phyloP scores from a whole-genome alignment of 2,888 invertebrate genomes.

The Zhengitettix transpicula region DNA sequence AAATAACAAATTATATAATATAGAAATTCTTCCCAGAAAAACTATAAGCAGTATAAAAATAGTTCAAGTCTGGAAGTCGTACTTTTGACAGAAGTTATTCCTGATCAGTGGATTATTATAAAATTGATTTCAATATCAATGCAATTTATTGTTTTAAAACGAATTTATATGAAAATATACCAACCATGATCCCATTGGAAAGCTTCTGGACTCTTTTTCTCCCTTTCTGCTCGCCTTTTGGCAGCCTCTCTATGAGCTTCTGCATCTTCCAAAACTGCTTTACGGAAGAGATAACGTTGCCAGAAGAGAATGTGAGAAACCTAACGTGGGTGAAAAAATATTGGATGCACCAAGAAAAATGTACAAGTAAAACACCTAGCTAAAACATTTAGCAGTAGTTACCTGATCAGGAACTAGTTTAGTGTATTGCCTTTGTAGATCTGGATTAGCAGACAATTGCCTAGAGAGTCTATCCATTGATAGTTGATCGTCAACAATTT shows the following conservation, averaged over 20 bases:
- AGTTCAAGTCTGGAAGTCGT: too few species aligned
- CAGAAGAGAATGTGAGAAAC: constrained; percentile 62
- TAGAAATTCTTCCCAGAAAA: too few species aligned
- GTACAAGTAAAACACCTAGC: background rate
- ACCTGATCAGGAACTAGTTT: constrained; percentile 48
- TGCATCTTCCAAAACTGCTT: constrained; percentile 58
- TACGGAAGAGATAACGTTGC: constrained; percentile 68
- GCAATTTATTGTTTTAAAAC: background rate
- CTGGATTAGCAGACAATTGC: constrained; percentile 39
- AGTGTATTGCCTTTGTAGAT: constrained; percentile 41
- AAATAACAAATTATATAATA: too few species aligned
- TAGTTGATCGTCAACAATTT: constrained; percentile 32
- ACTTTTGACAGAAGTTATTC: too few species aligned
- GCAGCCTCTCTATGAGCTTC: constrained; percentile 48
- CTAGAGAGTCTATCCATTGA: constrained; percentile 40
- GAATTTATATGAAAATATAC: background rate
- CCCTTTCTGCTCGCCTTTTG: constrained; percentile 32
- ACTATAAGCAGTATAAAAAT: too few species aligned
- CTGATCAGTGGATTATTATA: background rate
- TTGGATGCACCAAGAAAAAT: background rate
- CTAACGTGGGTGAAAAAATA: constrained; percentile 17
- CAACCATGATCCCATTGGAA: constrained; percentile 31
- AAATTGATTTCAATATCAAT: background rate
- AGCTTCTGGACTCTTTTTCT: constrained; percentile 27
- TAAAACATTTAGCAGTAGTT: background rate